phyloP scores from a whole-genome alignment of 2,888 invertebrate genomes.

The Ectemnius lituratus region DNA sequence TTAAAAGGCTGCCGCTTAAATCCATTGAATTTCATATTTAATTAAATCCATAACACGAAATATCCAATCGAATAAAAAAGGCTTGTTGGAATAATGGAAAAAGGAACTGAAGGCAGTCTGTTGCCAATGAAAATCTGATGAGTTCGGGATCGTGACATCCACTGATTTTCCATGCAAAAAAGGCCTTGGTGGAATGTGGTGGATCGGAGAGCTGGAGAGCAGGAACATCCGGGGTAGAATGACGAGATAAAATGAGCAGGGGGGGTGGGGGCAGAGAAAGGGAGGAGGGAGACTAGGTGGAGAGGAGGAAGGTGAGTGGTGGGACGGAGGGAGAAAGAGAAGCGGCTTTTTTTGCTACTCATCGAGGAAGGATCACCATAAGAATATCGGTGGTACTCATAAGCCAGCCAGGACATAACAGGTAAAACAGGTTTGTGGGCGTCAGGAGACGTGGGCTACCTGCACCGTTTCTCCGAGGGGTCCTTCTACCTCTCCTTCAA shows the following conservation, averaged over 20 bases:
- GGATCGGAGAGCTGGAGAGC: not conserved
- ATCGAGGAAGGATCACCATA: constrained; percentile 39
- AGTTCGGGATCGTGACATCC: too few species aligned
- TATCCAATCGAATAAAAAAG: too few species aligned
- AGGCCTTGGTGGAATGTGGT: too few species aligned
- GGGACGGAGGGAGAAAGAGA: constrained; percentile 1
- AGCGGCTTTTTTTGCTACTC: not conserved
- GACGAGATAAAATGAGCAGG: not conserved
- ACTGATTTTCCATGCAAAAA: too few species aligned
- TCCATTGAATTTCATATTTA: too few species aligned
- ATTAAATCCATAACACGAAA: too few species aligned
- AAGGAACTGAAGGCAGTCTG: too few species aligned
- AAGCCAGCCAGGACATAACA: constrained; percentile 68
- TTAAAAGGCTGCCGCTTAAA: too few species aligned
- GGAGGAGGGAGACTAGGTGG: not conserved
- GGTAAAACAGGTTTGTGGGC: constrained; percentile 75
- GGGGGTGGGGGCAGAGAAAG: not conserved
- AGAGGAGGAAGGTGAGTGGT: not conserved
- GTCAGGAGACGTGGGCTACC: constrained; percentile 64
- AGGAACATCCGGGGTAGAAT: constrained; percentile 1
- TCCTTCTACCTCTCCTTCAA: constrained; percentile 33
- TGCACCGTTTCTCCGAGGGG: constrained; percentile 52
- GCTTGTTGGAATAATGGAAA: too few species aligned
- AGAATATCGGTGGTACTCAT: constrained; percentile 59
- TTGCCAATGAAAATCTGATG: too few species aligned